Conservation (phyloP, 2,113 vertebrate species). For the Ciconia stormi region DNA sequence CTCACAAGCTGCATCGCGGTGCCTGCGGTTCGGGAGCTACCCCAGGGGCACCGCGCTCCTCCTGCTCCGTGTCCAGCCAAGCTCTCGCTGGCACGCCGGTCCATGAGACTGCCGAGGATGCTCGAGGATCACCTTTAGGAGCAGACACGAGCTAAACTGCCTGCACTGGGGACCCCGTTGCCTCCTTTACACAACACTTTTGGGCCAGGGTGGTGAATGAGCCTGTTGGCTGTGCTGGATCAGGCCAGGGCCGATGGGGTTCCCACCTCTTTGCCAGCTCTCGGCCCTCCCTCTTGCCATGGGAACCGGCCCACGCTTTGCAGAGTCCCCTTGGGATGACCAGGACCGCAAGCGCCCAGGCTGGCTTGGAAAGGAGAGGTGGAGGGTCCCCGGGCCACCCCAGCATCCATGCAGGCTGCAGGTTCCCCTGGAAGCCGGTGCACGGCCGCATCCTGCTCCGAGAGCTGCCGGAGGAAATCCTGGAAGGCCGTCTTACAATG, state of each 20-base stretch:
- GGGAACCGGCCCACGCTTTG: not conserved
- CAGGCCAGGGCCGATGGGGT: too few species aligned
- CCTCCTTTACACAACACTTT: not conserved
- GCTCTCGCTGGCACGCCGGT: not conserved
- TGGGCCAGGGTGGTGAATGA: not conserved
- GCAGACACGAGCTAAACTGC: not conserved
- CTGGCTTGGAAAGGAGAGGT: not conserved
- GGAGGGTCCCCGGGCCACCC: not conserved
- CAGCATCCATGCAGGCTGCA: not conserved
- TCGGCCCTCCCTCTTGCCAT: fast-evolving
- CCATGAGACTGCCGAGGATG: not conserved
- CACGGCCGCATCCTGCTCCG: not conserved
- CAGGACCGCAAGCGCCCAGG: fast-evolving
- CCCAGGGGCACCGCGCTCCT: not conserved
- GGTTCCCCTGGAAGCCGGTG: constrained; percentile 13
- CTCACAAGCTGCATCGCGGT: not conserved
- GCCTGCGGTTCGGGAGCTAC: fast-evolving
- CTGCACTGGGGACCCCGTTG: fast-evolving
- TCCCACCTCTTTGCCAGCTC: not conserved
- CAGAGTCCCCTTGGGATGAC: not conserved
- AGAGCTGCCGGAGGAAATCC: constrained; percentile 54
- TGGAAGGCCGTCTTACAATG: constrained; percentile 56
- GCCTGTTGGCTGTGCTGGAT: not conserved
- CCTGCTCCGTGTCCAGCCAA: fast-evolving
- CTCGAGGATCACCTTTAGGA: not conserved